These are phyloP conservation scores for Erebia palarica DNA, from an alignment of 2,888 invertebrate species.

Conservation along the genomic window DNA sequence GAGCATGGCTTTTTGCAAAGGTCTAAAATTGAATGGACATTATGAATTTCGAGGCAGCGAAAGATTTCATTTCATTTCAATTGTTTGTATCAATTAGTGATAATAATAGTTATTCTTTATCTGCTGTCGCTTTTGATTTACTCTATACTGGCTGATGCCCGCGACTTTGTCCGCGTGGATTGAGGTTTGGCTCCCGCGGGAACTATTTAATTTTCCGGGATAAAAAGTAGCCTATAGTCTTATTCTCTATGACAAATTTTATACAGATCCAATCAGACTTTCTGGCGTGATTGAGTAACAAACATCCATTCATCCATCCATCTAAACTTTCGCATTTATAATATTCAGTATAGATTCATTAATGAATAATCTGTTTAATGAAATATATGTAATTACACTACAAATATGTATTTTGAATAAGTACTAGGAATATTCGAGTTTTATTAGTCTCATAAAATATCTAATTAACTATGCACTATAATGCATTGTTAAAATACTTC, in stretches of 20 bases:
- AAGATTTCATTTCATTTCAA: background rate
- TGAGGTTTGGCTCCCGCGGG: too few relatives aligned
- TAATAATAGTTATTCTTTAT: background rate
- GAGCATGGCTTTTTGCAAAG: slow-evolving; percentile 37
- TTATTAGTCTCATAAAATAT: slow-evolving; percentile 33
- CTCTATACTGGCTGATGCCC: too few relatives aligned
- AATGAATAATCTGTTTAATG: background rate
- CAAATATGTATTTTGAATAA: background rate
- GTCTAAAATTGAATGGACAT: slow-evolving; percentile 32
- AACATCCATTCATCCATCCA: too few relatives aligned
- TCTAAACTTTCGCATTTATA: too few relatives aligned
- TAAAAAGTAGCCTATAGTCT: too few relatives aligned
- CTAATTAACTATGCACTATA: slow-evolving; percentile 27
- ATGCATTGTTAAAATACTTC: slow-evolving; percentile 25
- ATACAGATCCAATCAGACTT: too few relatives aligned
- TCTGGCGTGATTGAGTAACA: too few relatives aligned
- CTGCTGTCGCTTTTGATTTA: too few relatives aligned
- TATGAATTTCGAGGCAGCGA: slow-evolving; percentile 16
- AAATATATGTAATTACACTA: background rate
- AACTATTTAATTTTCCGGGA: too few relatives aligned
- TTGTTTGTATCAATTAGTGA: background rate
- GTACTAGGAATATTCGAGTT: slow-evolving; percentile 16
- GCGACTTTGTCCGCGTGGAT: too few relatives aligned
- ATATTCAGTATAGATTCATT: background rate
- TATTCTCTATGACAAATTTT: too few relatives aligned